Percentiles rank a stretch among this genome's conserved stretches.
phyloP scores from a whole-genome alignment of 2,888 invertebrate species.

The Torymus tubicola region DNA sequence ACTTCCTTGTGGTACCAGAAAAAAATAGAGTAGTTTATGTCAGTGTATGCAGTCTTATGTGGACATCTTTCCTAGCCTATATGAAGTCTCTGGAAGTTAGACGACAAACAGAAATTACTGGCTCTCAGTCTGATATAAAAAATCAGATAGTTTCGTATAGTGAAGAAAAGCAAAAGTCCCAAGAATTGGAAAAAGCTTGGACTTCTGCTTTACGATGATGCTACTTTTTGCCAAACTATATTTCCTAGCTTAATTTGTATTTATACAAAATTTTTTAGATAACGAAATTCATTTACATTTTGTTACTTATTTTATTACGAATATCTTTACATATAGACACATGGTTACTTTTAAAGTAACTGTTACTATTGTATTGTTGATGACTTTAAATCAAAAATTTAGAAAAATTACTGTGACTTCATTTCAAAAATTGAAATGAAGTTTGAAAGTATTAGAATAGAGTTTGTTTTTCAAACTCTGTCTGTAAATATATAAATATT shows the following conservation, averaged over 20 bases:
- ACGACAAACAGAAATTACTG: conserved; percentile 35
- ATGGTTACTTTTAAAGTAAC: conserved; percentile 20
- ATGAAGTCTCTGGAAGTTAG: conserved; percentile 82
- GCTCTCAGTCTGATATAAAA: conserved; percentile 27
- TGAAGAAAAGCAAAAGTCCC: conserved; percentile 16
- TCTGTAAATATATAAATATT: conserved; percentile 54
- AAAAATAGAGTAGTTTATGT: conserved; percentile 86
- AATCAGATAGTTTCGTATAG: conserved; percentile 1
- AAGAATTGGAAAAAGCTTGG: conserved; percentile 33
- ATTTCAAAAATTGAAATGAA: conserved; percentile 27
- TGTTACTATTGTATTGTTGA: conserved; percentile 27
- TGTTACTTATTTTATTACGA: conserved; percentile 41
- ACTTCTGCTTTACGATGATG: conserved; percentile 49
- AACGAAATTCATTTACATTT: conserved; percentile 52
- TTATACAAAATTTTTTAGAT: conserved; percentile 51
- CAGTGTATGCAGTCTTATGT: conserved; percentile 84
- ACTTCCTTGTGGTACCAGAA: conserved; percentile 84
- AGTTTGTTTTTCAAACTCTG: conserved; percentile 42
- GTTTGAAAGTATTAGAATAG: conserved; percentile 52
- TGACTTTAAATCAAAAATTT: conserved; percentile 16
- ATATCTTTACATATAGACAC: background rate
- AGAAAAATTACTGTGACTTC: conserved; percentile 39
- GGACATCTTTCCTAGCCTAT: conserved; percentile 87
- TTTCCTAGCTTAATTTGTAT: conserved; percentile 51
- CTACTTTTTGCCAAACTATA: conserved; percentile 10